phyloP scores from a whole-genome alignment of 2,797 vertebrate genomes.

The Poliocrania exsul region DNA sequence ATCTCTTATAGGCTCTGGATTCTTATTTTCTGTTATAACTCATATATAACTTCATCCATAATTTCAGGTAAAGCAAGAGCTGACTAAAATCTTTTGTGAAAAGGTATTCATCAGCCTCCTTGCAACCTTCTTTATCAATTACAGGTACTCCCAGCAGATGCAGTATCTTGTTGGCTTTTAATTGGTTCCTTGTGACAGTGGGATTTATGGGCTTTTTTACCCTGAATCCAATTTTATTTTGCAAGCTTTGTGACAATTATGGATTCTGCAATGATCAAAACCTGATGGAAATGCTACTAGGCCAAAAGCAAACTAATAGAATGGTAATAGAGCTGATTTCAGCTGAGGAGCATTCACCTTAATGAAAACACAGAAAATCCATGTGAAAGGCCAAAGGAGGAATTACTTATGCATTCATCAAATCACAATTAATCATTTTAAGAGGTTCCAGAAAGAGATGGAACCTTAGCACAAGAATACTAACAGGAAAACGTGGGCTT shows the following conservation, averaged over 20 bases:
- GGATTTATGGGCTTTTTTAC: neutral
- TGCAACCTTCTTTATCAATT: neutral
- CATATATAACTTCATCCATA: neutral
- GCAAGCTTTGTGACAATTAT: neutral
- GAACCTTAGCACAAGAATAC: neutral
- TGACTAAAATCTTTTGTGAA: neutral
- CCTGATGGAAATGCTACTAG: neutral
- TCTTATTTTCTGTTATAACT: neutral
- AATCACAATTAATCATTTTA: neutral
- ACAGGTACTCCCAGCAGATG: neutral
- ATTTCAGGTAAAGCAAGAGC: neutral
- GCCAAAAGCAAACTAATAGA: conserved; percentile 23
- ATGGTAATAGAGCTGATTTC: conserved; percentile 22
- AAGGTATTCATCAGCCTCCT: neutral
- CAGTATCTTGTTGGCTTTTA: conserved; percentile 1
- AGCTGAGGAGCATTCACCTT: conserved; percentile 8
- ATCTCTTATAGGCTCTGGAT: neutral
- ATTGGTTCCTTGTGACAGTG: neutral
- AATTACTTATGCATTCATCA: neutral
- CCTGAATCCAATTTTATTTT: neutral
- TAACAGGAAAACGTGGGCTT: neutral
- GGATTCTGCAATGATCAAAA: neutral
- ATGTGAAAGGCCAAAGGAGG: neutral
- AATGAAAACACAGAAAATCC: conserved; percentile 34
- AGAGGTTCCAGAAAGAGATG: neutral